phyloP scores from a whole-genome alignment of 1,140 invertebrate species.

The Plodia interpunctella region DNA sequence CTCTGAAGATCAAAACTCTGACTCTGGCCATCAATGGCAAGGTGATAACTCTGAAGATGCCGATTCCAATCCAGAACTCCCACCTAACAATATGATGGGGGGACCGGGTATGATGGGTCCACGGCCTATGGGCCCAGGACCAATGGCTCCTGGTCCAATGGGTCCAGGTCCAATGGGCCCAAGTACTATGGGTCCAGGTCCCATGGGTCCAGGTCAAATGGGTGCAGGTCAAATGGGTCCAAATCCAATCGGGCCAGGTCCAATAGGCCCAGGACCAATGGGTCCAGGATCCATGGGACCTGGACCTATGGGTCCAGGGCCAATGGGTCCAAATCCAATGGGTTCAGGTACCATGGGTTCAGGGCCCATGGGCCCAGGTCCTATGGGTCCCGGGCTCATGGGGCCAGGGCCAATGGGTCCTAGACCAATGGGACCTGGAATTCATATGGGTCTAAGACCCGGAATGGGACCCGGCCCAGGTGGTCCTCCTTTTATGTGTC shows the following conservation, averaged over 20 bases:
- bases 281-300: slow-evolving; percentile 33
- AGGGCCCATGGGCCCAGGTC: slow-evolving; percentile 27
- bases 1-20: slow-evolving; percentile 38
- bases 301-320: slow-evolving; percentile 31
- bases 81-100: slow-evolving; percentile 12
- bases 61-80: slow-evolving; percentile 4
- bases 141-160: slow-evolving; percentile 37
- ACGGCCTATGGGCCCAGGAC: slow-evolving; percentile 16
- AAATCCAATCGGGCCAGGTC: slow-evolving; percentile 31
- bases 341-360: slow-evolving; percentile 33
- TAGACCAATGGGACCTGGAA: slow-evolving; percentile 13
- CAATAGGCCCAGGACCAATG: slow-evolving; percentile 34
- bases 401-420: slow-evolving; percentile 23
- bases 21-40: slow-evolving; percentile 31
- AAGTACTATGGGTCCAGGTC: slow-evolving; percentile 32
- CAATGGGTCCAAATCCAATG: slow-evolving; percentile 34
- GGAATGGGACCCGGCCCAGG: slow-evolving; percentile 16
- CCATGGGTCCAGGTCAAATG: slow-evolving; percentile 37
- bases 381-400: slow-evolving; percentile 30
- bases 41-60: slow-evolving; percentile 11
- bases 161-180: slow-evolving; percentile 35
- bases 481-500: slow-evolving; percentile 16
- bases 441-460: slow-evolving; percentile 15
- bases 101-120: neutral
- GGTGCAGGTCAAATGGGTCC: slow-evolving; percentile 35